A percentile compares a stretch with the other conserved stretches of the same genome.
phyloP scores from a whole-genome alignment of 2,797 vertebrate species.

The Amblyopsis hoosieri region DNA sequence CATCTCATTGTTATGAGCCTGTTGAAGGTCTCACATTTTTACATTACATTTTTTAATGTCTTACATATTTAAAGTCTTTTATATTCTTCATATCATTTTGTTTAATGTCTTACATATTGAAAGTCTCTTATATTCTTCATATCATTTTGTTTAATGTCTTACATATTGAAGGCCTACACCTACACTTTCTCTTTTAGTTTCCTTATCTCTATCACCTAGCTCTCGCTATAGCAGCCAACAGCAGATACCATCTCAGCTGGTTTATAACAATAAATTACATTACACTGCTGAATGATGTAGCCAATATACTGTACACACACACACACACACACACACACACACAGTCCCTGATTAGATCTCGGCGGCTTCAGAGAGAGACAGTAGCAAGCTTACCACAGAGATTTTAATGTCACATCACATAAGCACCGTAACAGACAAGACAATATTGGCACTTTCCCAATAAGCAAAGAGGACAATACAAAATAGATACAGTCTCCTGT shows the following conservation, averaged over 20 bases:
- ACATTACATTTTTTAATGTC: background rate
- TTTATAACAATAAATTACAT: constrained; percentile 38
- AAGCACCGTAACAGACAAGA: constrained; percentile 68
- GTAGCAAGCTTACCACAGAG: constrained; percentile 38
- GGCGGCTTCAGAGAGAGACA: constrained; percentile 30
- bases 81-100: too few species aligned
- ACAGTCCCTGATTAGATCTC: constrained; percentile 22
- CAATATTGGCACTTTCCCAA: constrained; percentile 75
- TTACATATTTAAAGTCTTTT: too few species aligned
- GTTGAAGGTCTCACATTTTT: background rate
- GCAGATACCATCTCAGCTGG: constrained; percentile 39
- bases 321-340: constrained; percentile 6
- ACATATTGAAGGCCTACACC: background rate
- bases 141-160: background rate
- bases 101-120: background rate
- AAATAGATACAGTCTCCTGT: constrained; percentile 72
- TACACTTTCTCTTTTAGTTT: background rate
- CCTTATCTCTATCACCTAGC: constrained; percentile 13
- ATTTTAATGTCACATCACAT: constrained; percentile 73
- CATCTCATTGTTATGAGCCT: too few species aligned
- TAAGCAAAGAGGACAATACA: constrained; percentile 68
- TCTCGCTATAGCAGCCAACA: constrained; percentile 41
- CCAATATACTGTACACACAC: constrained; percentile 6
- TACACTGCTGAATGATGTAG: constrained; percentile 27
- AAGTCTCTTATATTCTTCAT: background rate